phyloP scores from a whole-genome alignment of 2,797 vertebrate species.

The Gorsachius magnificus region DNA sequence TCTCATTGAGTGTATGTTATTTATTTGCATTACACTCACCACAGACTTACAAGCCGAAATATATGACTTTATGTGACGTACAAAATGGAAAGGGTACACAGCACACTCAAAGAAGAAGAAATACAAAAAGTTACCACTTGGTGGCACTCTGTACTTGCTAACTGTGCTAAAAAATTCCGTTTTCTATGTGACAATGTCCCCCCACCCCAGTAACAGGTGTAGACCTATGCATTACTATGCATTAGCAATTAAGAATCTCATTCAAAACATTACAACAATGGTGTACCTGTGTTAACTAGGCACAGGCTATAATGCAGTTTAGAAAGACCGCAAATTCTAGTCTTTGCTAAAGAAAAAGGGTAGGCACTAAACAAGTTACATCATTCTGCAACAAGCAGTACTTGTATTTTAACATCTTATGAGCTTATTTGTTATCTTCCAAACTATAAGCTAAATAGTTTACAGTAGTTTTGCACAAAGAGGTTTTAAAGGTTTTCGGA shows the following conservation, averaged over 20 bases:
- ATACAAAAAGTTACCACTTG: not conserved
- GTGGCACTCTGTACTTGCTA: not conserved
- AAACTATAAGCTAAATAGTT: not conserved
- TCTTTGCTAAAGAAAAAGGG: not conserved
- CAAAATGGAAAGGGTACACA: not conserved
- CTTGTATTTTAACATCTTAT: not conserved
- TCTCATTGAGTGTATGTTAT: not conserved
- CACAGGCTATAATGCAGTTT: not conserved
- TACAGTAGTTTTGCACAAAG: not conserved
- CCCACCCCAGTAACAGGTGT: not conserved
- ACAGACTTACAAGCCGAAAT: not conserved
- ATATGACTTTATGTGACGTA: rapidly evolving
- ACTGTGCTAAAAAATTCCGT: not conserved
- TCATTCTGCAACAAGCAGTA: not conserved
- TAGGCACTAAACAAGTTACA: not conserved
- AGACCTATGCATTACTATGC: not conserved
- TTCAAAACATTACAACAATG: not conserved
- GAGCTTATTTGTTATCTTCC: not conserved
- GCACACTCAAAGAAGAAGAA: not conserved
- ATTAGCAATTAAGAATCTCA: not conserved
- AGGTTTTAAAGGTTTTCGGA: not conserved
- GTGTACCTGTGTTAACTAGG: not conserved
- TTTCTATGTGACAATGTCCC: rapidly evolving
- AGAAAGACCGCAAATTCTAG: not conserved
- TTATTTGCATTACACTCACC: not conserved